Conservation (phyloP, 37 sponge, comb jelly and placozoan species). For the Chondrilla cf. caribensis region DNA sequence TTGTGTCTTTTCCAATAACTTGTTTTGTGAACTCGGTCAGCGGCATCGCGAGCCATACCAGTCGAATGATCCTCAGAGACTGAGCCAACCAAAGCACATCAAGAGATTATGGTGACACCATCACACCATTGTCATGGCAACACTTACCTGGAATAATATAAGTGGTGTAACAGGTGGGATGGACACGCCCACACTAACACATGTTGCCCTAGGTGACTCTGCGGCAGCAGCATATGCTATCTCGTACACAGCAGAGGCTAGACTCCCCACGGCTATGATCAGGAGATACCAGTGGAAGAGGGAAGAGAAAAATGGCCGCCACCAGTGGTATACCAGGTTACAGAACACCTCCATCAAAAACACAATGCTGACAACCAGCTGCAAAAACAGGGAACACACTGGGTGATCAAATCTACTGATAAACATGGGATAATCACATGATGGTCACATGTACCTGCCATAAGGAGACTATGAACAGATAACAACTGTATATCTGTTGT, state of each 20-base stretch:
- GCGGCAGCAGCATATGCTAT: background rate
- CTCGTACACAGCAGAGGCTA: slow-evolving; percentile 29
- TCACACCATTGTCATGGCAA: background rate
- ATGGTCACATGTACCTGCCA: slow-evolving; percentile 33
- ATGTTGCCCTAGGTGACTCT: background rate
- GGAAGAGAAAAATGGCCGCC: slow-evolving; percentile 12
- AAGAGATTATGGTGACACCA: background rate
- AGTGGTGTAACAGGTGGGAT: background rate
- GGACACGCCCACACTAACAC: background rate
- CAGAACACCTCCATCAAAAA: slow-evolving; percentile 35
- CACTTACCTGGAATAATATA: slow-evolving; percentile 9
- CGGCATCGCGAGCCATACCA: background rate
- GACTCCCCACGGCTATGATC: slow-evolving; percentile 39
- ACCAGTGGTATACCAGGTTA: slow-evolving; percentile 21
- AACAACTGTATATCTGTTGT: slow-evolving; percentile 12
- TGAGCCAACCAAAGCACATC: background rate
- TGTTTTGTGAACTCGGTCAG: slow-evolving; percentile 29
- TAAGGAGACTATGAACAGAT: slow-evolving; percentile 9
- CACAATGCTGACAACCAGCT: slow-evolving; percentile 32
- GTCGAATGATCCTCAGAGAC: slow-evolving; percentile 41
- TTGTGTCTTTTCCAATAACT: slow-evolving; percentile 27
- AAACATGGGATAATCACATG: slow-evolving; percentile 1
- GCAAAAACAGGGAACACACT: background rate
- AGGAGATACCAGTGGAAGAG: slow-evolving; percentile 35
- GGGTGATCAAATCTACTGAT: too few relatives aligned